Evolutionary conservation across 2,888 invertebrate species (phyloP), one percentile per base, ranked within the genome.

Genomic region (Amphipoea oculea): DNA sequence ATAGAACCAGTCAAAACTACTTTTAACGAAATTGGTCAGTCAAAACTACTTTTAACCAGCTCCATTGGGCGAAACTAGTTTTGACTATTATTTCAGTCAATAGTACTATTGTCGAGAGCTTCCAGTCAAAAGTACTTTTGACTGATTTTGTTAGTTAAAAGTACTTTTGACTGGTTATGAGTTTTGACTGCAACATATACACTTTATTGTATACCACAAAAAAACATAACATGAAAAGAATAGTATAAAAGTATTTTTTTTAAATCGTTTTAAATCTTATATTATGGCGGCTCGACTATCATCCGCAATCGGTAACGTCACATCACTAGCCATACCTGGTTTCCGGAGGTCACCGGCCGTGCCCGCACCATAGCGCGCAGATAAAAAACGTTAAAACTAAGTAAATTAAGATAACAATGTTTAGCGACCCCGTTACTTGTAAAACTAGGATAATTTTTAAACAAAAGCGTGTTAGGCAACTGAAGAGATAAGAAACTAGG

Each of bases 301-400:
- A 78, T 80, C 51, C 48, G 45, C 62, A 72, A 82, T 83, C 80
- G 76, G 45, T 78, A 82, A 68, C 69, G 78, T 69, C 85, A 48
- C 84, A 83, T 87, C 86, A 84, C 84, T 89, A 76, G 83, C 89
- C 84, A 86, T 90, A 91, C 90, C 90, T 89, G 92, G 45, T 91
- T 89, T 82, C 89, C 77, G 74, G 89, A 91, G 91, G 91, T 91
- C 90, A 86, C 88, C 89, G 91, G 88, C 88, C 90, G 87, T 77
- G 81, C 83, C 88, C 82, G 89, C 84, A 79, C 88, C 85, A 85
- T 87, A 73, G 73, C 84, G 79, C 83, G 73, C 75, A 87, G 86
- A 90, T 88, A 83, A 88, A 84, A 83, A 84, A 69, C 71, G 72
- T 83, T 68, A 67, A 77, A 83, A 87, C 74, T 71, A 76, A 77